A percentile compares a stretch with the other conserved stretches of the same genome.
These are phyloP conservation scores for Cardiocondyla obscurior DNA, from an alignment of 1,140 invertebrate genomes.

Conservation along the genomic window DNA sequence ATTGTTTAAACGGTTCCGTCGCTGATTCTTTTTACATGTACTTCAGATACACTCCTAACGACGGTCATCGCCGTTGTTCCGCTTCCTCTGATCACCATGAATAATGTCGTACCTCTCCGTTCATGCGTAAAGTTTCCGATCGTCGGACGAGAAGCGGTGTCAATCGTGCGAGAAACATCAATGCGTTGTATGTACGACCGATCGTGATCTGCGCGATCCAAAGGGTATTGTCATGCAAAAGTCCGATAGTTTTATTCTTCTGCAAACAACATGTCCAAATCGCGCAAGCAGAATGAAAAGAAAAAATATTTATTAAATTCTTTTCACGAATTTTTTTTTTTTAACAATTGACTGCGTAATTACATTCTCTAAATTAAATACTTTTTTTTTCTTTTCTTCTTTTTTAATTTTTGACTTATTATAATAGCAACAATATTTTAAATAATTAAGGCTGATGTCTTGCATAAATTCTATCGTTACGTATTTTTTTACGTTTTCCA, in stretches of 20 bases:
- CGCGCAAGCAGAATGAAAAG: background rate
- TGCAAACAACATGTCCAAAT: slow-evolving; percentile 12
- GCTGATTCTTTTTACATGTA: background rate
- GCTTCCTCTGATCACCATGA: slow-evolving; percentile 70
- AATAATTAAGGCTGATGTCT: background rate
- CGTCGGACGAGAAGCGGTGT: slow-evolving; percentile 63
- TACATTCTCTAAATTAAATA: background rate
- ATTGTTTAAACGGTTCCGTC: background rate
- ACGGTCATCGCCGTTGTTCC: slow-evolving; percentile 60
- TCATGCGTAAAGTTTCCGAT: slow-evolving; percentile 72
- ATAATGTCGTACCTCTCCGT: slow-evolving; percentile 64
- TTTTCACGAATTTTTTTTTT: background rate
- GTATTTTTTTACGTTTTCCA: background rate
- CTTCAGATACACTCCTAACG: slow-evolving; percentile 49
- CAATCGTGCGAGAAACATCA: slow-evolving; percentile 72
- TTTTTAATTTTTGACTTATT: background rate
- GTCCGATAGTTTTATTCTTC: slow-evolving; percentile 35
- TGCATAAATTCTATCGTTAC: background rate
- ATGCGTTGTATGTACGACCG: slow-evolving; percentile 58
- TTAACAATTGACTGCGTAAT: background rate
- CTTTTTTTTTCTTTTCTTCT: no score
- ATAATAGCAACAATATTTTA: background rate
- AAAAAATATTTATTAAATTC: background rate
- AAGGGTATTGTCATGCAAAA: slow-evolving; percentile 65
- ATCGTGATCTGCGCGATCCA: slow-evolving; percentile 35